Conservation (phyloP, 2,797 vertebrate genomes). For the Cuculus canorus region DNA sequence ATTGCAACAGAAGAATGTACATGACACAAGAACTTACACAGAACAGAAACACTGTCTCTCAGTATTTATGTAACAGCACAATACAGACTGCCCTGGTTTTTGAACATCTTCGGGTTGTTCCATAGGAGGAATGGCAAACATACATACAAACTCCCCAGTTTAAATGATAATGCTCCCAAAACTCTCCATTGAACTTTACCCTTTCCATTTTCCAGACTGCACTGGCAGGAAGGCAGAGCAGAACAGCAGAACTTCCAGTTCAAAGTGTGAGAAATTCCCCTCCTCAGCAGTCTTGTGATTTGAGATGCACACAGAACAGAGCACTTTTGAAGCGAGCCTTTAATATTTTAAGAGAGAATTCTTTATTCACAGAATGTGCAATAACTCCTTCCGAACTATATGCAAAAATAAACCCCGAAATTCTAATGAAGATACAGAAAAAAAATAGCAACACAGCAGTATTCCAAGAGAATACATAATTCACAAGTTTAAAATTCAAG, state of each 20-base stretch:
- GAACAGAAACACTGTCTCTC: neutral
- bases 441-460: neutral
- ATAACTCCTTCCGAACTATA: neutral
- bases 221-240: neutral
- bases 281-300: constrained; percentile 22
- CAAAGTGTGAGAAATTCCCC: neutral
- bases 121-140: neutral
- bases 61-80: neutral
- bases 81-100: neutral
- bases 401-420: constrained; percentile 37
- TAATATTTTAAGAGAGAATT: constrained; percentile 56
- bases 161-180: neutral
- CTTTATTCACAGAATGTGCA: constrained; percentile 47
- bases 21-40: neutral
- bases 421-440: neutral
- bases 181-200: neutral
- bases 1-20: neutral
- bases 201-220: neutral
- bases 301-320: constrained; percentile 36
- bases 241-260: constrained; percentile 1
- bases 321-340: constrained; percentile 29
- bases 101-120: neutral
- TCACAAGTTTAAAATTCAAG: constrained; percentile 59
- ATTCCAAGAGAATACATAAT: constrained; percentile 63
- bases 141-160: neutral